Evolutionary conservation across 2,797 vertebrate species (phyloP).

Genomic region (Microctenopoma steveboyesi): DNA sequence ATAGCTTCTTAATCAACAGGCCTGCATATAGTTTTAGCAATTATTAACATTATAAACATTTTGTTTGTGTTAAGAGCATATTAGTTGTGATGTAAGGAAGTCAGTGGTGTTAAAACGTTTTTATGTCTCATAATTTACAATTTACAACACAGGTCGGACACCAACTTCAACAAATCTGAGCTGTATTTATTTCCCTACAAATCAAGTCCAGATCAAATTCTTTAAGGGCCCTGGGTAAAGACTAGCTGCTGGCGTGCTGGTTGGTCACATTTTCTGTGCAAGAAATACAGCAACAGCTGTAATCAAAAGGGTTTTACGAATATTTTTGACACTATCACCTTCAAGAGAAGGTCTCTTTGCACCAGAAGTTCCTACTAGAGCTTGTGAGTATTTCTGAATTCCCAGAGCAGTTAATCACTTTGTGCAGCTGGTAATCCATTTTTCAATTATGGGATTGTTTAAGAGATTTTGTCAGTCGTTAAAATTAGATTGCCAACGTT

Average conservation of each 20-base stretch:
- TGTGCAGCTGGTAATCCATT: not conserved
- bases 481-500: not conserved
- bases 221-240: not conserved
- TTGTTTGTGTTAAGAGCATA: not conserved
- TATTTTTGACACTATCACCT: not conserved
- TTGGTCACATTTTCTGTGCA: not conserved
- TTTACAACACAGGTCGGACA: too few species aligned
- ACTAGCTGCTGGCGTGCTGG: not conserved
- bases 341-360: not conserved
- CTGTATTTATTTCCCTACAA: not conserved
- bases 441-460: not conserved
- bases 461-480: not conserved
- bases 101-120: too few species aligned
- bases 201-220: not conserved
- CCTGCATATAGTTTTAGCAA: not conserved
- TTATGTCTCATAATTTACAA: too few species aligned
- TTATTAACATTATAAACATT: too few species aligned
- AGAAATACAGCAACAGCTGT: not conserved
- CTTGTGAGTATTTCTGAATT: not conserved
- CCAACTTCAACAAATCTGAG: too few species aligned
- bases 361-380: too few species aligned
- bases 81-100: too few species aligned
- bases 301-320: not conserved
- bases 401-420: not conserved
- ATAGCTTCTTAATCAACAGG: too few species aligned